Evolutionary conservation across 2,113 vertebrate species (phyloP).

Genomic region (Micromys minutus): DNA sequence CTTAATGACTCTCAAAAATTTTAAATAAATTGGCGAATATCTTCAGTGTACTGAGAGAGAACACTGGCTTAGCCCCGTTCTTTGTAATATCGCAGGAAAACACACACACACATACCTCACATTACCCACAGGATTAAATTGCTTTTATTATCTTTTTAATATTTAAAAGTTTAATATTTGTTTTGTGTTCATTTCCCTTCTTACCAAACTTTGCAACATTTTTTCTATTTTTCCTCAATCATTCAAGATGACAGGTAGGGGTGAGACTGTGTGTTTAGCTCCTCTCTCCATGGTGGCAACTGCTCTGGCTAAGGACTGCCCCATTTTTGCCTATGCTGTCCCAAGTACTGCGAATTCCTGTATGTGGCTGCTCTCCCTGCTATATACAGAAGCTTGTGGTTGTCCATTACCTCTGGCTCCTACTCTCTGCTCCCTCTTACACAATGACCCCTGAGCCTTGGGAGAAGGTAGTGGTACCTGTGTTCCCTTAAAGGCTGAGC

Average conservation of each 20-base stretch:
- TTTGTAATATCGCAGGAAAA: background rate
- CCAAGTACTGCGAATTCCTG: background rate
- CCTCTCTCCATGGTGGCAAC: background rate
- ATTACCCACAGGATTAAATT: background rate
- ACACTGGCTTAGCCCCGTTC: background rate
- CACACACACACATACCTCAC: background rate
- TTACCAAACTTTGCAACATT: too few relatives aligned
- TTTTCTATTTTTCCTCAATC: too few relatives aligned
- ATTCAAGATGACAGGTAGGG: background rate
- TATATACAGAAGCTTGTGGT: background rate
- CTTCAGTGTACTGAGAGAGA: background rate
- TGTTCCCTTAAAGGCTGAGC: background rate
- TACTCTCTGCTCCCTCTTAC: background rate
- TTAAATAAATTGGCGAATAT: background rate
- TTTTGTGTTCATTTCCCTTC: background rate
- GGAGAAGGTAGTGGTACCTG: background rate
- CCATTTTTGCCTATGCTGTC: background rate
- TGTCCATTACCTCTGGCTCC: background rate
- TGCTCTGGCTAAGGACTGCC: background rate
- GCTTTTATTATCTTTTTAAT: background rate
- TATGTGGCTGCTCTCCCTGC: background rate
- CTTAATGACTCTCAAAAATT: background rate
- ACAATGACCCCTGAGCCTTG: background rate
- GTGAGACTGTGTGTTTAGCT: background rate
- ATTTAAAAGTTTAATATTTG: background rate